phyloP scores from a whole-genome alignment of 2,888 invertebrate genomes.

The Aphodius sticticus region DNA sequence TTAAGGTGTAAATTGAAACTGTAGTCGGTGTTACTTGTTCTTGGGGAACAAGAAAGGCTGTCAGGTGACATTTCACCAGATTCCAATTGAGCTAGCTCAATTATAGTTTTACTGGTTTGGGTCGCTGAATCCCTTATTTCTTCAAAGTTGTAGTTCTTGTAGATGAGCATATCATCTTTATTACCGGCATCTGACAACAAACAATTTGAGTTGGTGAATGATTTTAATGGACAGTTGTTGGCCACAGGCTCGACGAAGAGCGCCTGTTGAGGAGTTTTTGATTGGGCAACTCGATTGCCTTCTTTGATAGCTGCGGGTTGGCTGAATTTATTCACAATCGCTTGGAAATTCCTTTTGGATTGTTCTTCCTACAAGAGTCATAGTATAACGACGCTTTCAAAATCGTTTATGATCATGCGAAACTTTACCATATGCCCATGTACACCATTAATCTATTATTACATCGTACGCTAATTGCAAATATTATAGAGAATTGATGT shows the following conservation, averaged over 20 bases:
- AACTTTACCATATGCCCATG: neutral
- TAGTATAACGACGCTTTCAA: no score
- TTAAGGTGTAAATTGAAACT: constrained; percentile 21
- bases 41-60: constrained; percentile 51
- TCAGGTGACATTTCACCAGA: constrained; percentile 51
- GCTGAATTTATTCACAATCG: constrained; percentile 33
- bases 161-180: constrained; percentile 32
- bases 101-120: constrained; percentile 68
- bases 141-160: constrained; percentile 36
- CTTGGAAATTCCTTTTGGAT: constrained; percentile 33
- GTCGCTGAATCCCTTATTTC: constrained; percentile 54
- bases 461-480: neutral
- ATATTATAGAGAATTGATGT: neutral
- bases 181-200: neutral
- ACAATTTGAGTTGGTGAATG: neutral
- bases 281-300: neutral
- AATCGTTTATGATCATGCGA: no score
- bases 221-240: constrained; percentile 7
- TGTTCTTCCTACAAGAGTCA: constrained; percentile 31
- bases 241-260: neutral
- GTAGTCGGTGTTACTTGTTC: constrained; percentile 25
- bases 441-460: neutral
- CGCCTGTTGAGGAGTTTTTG: neutral
- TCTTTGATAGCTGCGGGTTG: constrained; percentile 28
- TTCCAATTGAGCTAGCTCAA: constrained; percentile 60